Percentiles rank a stretch among this genome's conserved stretches.
These are phyloP conservation scores for Phasia obesa DNA, from an alignment of 2,888 invertebrate genomes.

Conservation along the genomic window DNA sequence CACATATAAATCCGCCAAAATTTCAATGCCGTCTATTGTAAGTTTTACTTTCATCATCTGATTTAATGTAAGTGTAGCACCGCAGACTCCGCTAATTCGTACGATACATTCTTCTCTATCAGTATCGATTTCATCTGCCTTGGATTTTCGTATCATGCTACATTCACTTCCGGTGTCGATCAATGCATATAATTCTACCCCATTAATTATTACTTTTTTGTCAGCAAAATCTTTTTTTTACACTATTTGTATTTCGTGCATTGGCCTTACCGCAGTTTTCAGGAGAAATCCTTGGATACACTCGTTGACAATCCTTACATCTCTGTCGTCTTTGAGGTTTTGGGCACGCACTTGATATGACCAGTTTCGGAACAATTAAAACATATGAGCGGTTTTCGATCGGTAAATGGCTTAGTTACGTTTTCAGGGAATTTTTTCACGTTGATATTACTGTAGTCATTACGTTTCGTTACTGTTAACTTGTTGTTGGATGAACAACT, in stretches of 20 bases:
- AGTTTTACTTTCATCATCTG: background rate
- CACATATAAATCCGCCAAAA: too few species aligned
- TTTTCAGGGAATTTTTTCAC: background rate
- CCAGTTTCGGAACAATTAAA: slow-evolving; percentile 36
- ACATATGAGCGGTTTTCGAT: background rate
- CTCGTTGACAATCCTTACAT: slow-evolving; percentile 16
- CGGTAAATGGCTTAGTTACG: background rate
- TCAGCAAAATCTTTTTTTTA: too few species aligned
- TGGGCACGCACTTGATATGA: background rate
- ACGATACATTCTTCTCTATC: background rate
- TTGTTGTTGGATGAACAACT: slow-evolving; percentile 1
- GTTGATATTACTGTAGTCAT: background rate
- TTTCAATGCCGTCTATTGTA: too few species aligned
- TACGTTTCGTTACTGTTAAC: background rate
- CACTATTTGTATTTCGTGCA: too few species aligned
- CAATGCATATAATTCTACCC: too few species aligned
- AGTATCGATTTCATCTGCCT: background rate
- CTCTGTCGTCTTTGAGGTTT: background rate
- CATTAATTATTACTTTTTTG: too few species aligned
- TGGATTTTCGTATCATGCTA: background rate
- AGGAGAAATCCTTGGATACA: background rate
- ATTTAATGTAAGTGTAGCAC: background rate
- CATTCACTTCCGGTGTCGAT: slow-evolving; percentile 4
- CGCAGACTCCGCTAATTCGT: background rate
- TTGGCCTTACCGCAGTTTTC: slow-evolving; percentile 27